Base-by-base conservation (phyloP, 2,797 vertebrate genomes). In the Tenualosa ilisha region DNA sequence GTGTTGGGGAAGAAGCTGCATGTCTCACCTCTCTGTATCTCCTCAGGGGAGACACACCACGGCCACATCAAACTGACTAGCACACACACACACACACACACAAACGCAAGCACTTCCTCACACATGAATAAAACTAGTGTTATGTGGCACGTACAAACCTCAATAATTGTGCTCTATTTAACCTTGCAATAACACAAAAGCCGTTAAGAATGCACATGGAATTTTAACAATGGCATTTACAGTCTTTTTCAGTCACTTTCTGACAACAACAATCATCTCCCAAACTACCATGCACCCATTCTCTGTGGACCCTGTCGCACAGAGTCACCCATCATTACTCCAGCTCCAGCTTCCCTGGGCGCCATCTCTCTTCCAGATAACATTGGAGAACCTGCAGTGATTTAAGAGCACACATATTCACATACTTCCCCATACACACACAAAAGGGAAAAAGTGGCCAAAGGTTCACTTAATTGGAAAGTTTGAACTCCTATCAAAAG, bases 381-480 rank as follows among this genome's bases (percentile, higher is more conserved):
- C 68, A 75, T 15, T 20, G 68, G 31, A 40, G 68, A 68, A 37
- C 13, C 37, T 75, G 31, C 31, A 31, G 5, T 17, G 68, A 40
- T 12, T 40, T 75, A 75, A 75, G 37, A 75, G 68, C 68, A 75
- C 37, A 75, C 68, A 75, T 75, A 75, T 43, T 37, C 68, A 40
- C 31, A 75, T 37, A 75, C 37, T 75, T 75, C 31, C 68, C 68
- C 68, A 43, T 75, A 31, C 68, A 6, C 40, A 26, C 68, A 75
- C 68, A 75, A 75, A 75, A 75, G 68, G 24, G 31, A 43, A 43
- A 86, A 86, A 88, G 81, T 88, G 88, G 89, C 85, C 85, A 85
- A 89, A 86, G 88, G 88, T 90, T 90, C 83, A 81, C 50, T 87
- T 91, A 91, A 91, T 91, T 90, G 89, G 88, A 91, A 90, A 91